Evolutionary conservation across 2,113 vertebrate genomes (phyloP).

Genomic region (Clupea harengus): DNA sequence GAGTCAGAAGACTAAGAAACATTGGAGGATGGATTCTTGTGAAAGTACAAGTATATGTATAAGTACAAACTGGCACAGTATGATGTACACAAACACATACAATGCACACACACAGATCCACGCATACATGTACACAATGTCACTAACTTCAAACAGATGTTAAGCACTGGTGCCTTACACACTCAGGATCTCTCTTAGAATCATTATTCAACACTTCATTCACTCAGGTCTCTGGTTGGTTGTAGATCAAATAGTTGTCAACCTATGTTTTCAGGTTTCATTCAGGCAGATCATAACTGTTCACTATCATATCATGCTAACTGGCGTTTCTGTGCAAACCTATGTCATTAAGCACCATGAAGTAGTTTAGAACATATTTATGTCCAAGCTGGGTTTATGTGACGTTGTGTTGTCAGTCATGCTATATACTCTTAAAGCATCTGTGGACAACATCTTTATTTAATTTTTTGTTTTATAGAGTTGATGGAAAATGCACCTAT

Average conservation of each 20-base stretch:
- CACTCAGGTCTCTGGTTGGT: constrained; percentile 52
- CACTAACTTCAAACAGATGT: constrained; percentile 47
- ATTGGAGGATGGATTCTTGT: constrained; percentile 6
- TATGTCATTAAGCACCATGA: neutral
- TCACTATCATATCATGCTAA: constrained; percentile 1
- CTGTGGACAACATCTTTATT: neutral
- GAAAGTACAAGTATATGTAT: constrained; percentile 35
- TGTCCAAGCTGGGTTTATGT: constrained; percentile 1
- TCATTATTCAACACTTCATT: constrained; percentile 51
- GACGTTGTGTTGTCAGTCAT: constrained; percentile 17
- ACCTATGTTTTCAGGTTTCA: constrained; percentile 15
- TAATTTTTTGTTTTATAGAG: constrained; percentile 7
- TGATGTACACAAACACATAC: neutral
- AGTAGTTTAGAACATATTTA: constrained; percentile 16
- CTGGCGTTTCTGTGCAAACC: neutral
- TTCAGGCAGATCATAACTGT: constrained; percentile 24
- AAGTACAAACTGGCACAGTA: constrained; percentile 20
- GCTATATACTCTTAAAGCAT: constrained; percentile 16
- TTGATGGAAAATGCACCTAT: neutral
- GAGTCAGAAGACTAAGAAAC: neutral
- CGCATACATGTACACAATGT: constrained; percentile 22
- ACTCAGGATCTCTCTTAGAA: constrained; percentile 52
- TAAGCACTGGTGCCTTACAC: constrained; percentile 52
- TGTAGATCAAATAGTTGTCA: constrained; percentile 27
- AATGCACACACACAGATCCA: constrained; percentile 20